Evolutionary conservation across 1,140 invertebrate species (phyloP).

Genomic region (Tribolium castaneum): DNA sequence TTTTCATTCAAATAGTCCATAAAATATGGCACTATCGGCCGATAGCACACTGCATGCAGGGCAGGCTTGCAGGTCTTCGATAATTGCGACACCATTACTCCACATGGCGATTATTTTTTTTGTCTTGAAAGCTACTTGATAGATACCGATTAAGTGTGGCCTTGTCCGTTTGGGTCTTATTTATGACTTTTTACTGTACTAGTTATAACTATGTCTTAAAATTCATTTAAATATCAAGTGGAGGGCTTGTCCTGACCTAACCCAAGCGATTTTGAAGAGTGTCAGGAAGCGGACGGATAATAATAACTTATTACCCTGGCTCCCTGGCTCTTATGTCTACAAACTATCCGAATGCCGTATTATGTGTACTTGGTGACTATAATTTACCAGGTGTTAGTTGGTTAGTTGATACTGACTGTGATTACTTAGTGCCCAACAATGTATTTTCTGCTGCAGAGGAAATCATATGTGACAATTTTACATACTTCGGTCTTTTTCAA

Average conservation of each 20-base stretch:
- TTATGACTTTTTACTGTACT: constrained; percentile 6
- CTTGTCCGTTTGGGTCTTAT: not conserved
- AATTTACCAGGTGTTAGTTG: too few relatives aligned
- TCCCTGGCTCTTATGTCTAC: too few relatives aligned
- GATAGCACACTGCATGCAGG: not conserved
- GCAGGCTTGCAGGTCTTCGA: not conserved
- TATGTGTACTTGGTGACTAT: too few relatives aligned
- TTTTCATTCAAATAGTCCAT: not conserved
- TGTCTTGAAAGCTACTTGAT: not conserved
- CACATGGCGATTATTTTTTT: constrained; percentile 9
- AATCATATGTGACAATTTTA: too few relatives aligned
- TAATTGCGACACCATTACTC: constrained; percentile 12
- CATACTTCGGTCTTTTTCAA: too few relatives aligned
- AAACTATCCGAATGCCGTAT: too few relatives aligned
- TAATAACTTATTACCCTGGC: too few relatives aligned
- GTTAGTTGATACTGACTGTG: too few relatives aligned
- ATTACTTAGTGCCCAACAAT: too few relatives aligned
- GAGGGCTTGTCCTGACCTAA: not conserved
- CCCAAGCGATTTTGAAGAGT: not conserved
- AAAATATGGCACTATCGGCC: constrained; percentile 1
- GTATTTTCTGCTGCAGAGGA: too few relatives aligned
- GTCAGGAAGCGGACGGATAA: not conserved
- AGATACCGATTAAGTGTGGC: not conserved
- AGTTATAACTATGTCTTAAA: constrained; percentile 9
- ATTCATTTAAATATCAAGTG: constrained; percentile 19